These are phyloP conservation scores for Cacoxenus indagator DNA, from an alignment of 2,888 invertebrate species.

Conservation along the genomic window DNA sequence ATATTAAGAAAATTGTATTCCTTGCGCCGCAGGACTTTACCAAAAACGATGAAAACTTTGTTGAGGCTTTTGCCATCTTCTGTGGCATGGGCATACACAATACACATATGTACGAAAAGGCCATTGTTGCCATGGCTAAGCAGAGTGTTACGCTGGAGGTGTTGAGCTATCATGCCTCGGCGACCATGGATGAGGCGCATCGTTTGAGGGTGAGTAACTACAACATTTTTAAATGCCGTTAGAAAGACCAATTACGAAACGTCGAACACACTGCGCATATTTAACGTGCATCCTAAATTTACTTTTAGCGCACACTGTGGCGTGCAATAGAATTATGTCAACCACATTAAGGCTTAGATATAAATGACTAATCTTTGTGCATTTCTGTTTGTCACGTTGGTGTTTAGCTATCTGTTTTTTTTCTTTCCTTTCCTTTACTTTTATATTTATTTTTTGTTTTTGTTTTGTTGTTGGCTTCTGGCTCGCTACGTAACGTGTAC, in stretches of 20 bases:
- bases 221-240: background rate
- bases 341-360: conserved; percentile 1
- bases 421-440: background rate
- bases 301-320: background rate
- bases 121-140: conserved; percentile 95
- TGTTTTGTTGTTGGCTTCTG: too few relatives aligned
- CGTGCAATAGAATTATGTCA: conserved; percentile 1
- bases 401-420: background rate
- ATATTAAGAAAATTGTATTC: background rate
- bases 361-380: conserved; percentile 8
- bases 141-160: conserved; percentile 94
- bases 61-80: conserved; percentile 97
- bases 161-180: conserved; percentile 95
- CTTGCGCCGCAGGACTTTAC: conserved; percentile 77
- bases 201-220: conserved; percentile 80
- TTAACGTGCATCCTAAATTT: background rate
- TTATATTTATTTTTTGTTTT: background rate
- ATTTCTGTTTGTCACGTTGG: background rate
- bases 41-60: conserved; percentile 96
- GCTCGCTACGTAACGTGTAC: too few relatives aligned
- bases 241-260: conserved; percentile 7
- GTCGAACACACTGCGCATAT: conserved; percentile 19
- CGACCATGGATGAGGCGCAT: conserved; percentile 89
- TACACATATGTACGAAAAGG: conserved; percentile 97
- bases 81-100: conserved; percentile 98